These are phyloP conservation scores for Tinea pellionella DNA, from an alignment of 2,888 invertebrate genomes.

Conservation along the genomic window DNA sequence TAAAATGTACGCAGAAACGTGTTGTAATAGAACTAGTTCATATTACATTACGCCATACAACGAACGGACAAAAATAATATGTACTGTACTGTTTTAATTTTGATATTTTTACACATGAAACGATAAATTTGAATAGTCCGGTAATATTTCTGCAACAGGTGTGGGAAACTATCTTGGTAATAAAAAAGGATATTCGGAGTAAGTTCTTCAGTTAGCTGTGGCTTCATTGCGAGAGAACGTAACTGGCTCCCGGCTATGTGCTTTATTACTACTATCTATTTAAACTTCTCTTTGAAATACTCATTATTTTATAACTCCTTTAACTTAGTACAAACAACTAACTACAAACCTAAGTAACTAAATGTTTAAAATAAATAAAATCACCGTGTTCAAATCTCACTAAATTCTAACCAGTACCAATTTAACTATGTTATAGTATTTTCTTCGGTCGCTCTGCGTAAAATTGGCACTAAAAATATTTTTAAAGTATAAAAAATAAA, in stretches of 20 bases:
- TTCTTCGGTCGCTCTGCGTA: too few relatives aligned
- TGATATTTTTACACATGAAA: background rate
- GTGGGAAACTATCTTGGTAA: conserved; percentile 9
- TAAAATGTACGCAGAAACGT: conserved; percentile 26
- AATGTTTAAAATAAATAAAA: too few relatives aligned
- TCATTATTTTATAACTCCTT: background rate
- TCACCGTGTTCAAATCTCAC: too few relatives aligned
- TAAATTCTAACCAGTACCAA: too few relatives aligned
- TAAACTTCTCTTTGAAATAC: background rate
- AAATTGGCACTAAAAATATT: too few relatives aligned
- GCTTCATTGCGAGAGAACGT: conserved; percentile 3
- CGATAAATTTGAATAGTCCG: background rate
- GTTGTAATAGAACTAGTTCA: background rate
- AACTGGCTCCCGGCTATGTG: background rate
- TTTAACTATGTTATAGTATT: too few relatives aligned
- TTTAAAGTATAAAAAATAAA: too few relatives aligned
- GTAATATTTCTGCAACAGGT: conserved; percentile 14
- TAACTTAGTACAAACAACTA: too few relatives aligned
- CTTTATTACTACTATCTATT: background rate
- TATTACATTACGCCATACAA: background rate
- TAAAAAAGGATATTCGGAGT: conserved; percentile 11
- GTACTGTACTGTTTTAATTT: background rate
- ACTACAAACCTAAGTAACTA: background rate
- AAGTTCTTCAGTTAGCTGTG: conserved; percentile 5
- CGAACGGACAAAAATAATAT: background rate